These are phyloP conservation scores for Meleagris gallopavo DNA, from an alignment of 2,113 vertebrate genomes.

Conservation along the genomic window DNA sequence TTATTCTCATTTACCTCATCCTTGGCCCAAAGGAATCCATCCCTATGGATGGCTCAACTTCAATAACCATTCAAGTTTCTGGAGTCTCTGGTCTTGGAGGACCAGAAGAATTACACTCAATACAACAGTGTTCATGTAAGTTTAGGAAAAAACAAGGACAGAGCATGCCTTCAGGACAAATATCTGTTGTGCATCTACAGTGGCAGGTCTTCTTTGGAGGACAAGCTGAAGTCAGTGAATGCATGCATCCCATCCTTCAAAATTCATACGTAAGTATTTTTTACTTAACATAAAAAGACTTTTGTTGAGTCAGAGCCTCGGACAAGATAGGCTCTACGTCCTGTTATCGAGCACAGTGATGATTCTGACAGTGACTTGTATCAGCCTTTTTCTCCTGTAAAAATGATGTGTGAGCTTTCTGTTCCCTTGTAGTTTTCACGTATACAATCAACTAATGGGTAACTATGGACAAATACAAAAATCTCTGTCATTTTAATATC, in stretches of 20 bases:
- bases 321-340: not conserved
- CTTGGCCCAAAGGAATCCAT: not conserved
- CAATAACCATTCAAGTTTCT: not conserved
- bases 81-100: not conserved
- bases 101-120: not conserved
- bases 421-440: not conserved
- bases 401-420: not conserved
- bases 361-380: not conserved
- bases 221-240: not conserved
- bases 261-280: not conserved
- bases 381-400: not conserved
- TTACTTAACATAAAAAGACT: not conserved
- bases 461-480: not conserved
- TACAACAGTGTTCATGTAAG: too few species aligned
- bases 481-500: not conserved
- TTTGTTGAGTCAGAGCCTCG: not conserved
- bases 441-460: not conserved
- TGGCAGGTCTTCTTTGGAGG: not conserved
- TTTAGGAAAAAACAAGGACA: not conserved
- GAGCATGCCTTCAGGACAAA: not conserved
- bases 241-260: not conserved
- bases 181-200: not conserved
- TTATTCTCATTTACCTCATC: constrained; percentile 27
- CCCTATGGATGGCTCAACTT: rapidly evolving
- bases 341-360: not conserved